A percentile compares a stretch with the other conserved stretches of the same genome.
These are phyloP conservation scores for Sinhomidia bicolor DNA, from an alignment of 2,888 invertebrate genomes.

Conservation along the genomic window DNA sequence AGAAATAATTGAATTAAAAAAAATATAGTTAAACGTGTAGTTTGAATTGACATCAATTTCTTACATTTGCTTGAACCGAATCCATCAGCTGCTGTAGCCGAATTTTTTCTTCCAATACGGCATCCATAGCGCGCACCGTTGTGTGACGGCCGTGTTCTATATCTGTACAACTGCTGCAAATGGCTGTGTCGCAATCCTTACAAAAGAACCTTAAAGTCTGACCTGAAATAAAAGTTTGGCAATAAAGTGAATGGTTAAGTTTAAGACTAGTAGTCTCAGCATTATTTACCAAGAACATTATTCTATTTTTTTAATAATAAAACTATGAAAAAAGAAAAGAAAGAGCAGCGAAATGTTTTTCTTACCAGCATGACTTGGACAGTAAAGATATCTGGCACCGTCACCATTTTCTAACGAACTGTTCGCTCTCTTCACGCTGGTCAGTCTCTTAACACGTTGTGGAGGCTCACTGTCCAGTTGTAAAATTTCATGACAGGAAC, in stretches of 20 bases:
- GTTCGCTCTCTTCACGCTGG: slow-evolving; percentile 70
- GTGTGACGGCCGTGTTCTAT: slow-evolving; percentile 83
- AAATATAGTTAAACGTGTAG: too few relatives aligned
- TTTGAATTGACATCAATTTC: slow-evolving; percentile 42
- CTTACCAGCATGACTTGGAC: slow-evolving; percentile 80
- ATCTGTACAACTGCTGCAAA: slow-evolving; percentile 83
- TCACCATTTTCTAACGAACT: slow-evolving; percentile 66
- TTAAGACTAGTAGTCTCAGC: not conserved
- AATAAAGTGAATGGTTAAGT: not conserved
- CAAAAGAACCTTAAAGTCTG: slow-evolving; percentile 82
- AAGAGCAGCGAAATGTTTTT: not conserved
- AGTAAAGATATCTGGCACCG: slow-evolving; percentile 79
- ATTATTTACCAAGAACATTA: too few relatives aligned
- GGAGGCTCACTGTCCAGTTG: slow-evolving; percentile 74
- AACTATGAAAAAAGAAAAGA: not conserved
- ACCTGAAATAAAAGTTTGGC: slow-evolving; percentile 75
- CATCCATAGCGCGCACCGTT: slow-evolving; percentile 82
- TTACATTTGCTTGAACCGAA: slow-evolving; percentile 80
- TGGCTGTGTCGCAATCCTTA: slow-evolving; percentile 83
- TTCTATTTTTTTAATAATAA: not conserved
- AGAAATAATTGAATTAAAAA: not conserved
- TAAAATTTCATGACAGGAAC: slow-evolving; percentile 77
- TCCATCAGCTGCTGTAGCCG: slow-evolving; percentile 80
- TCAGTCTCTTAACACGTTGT: slow-evolving; percentile 68
- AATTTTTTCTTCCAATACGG: slow-evolving; percentile 82